These are phyloP conservation scores for Myrmophylax atrothorax DNA, from an alignment of 2,113 vertebrate genomes.

Conservation along the genomic window DNA sequence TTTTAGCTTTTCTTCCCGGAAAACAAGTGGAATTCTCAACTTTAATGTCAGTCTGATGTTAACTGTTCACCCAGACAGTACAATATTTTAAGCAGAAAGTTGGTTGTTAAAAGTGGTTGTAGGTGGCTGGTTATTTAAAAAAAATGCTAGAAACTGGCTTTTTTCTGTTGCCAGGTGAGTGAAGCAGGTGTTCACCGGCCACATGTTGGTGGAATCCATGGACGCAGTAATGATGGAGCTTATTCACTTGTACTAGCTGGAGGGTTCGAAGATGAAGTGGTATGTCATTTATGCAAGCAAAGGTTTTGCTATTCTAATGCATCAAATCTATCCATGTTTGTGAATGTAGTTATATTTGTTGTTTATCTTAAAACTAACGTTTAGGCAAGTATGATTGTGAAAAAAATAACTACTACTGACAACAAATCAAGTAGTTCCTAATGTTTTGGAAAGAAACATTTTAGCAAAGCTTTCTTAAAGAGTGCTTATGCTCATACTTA, in stretches of 20 bases:
- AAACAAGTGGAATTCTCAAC: not conserved
- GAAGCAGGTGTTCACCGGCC: conserved; percentile 98
- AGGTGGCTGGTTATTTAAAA: not conserved
- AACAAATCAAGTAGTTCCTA: not conserved
- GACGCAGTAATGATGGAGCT: conserved; percentile 95
- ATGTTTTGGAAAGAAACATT: not conserved
- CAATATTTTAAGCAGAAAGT: not conserved
- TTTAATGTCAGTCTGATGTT: not conserved
- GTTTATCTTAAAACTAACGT: not conserved
- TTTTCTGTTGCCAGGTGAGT: conserved; percentile 84
- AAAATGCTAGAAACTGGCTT: not conserved
- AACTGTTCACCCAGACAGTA: not conserved
- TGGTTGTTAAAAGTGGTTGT: not conserved
- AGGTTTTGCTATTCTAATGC: not conserved
- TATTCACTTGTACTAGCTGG: conserved; percentile 96
- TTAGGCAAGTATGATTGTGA: not conserved
- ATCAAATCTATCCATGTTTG: not conserved
- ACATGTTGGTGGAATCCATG: conserved; percentile 97
- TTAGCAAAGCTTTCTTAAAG: not conserved
- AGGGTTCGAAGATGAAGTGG: conserved; percentile 98
- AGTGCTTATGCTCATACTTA: not conserved
- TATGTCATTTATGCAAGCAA: conserved; percentile 73
- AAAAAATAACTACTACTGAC: not conserved
- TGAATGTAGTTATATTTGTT: not conserved
- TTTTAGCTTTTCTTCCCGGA: not conserved